Percentiles rank a stretch among this genome's conserved stretches.
phyloP scores from a whole-genome alignment of 2,888 invertebrate species.

The Euzetes globulus region DNA sequence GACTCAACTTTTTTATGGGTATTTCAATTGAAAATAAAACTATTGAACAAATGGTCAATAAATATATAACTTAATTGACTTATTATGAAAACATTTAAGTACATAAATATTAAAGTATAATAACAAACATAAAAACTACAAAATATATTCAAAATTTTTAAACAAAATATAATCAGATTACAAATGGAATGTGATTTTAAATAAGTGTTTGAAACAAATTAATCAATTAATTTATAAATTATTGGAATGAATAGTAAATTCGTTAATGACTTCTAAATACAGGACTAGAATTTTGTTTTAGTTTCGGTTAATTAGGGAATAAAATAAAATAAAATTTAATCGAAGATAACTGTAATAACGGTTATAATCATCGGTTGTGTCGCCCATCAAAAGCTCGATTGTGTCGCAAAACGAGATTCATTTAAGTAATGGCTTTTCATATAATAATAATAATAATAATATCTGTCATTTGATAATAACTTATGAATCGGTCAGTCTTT shows the following conservation, averaged over 20 bases:
- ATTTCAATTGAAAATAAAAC: too few species aligned
- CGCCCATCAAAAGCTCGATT: constrained; percentile 20
- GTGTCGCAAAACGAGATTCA: constrained; percentile 23
- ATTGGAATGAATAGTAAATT: constrained; percentile 5
- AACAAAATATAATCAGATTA: not conserved
- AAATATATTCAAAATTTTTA: not conserved
- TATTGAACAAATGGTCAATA: too few species aligned
- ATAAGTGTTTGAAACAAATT: not conserved
- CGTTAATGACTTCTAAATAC: not conserved
- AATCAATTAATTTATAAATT: not conserved
- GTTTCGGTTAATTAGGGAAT: not conserved
- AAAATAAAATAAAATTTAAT: constrained; percentile 1
- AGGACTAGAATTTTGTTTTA: not conserved
- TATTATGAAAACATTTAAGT: too few species aligned
- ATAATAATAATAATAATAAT: not conserved
- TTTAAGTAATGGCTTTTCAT: constrained; percentile 2
- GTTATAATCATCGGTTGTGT: not conserved
- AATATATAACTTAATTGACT: too few species aligned
- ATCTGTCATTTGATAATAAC: not conserved
- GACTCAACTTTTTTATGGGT: too few species aligned
- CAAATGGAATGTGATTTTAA: not conserved
- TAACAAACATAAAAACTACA: not conserved
- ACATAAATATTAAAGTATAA: too few species aligned
- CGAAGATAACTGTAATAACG: constrained; percentile 5
- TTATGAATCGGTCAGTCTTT: constrained; percentile 15